Percentiles rank a stretch among this genome's conserved stretches.
phyloP scores from a whole-genome alignment of 2,888 invertebrate genomes.

The Priocnemis perturbator region DNA sequence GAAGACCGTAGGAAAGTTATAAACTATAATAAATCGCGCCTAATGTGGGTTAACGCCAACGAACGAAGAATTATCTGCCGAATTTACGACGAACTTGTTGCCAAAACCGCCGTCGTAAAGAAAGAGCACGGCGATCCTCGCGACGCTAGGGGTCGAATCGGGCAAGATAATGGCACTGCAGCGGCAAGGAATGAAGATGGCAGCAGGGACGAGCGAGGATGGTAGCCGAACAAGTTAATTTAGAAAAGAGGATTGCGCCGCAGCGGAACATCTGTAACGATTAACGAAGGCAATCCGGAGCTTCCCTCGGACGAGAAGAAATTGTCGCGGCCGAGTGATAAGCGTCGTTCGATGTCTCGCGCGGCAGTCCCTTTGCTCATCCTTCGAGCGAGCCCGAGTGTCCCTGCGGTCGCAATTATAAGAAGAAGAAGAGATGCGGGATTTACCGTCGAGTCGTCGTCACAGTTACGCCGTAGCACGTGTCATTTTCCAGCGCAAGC shows the following conservation, averaged over 20 bases:
- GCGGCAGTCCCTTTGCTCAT: no score
- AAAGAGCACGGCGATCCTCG: slow-evolving; percentile 25
- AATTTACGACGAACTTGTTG: slow-evolving; percentile 62
- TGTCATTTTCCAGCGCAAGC: no score
- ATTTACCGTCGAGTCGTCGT: no score
- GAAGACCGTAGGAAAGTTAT: slow-evolving; percentile 37
- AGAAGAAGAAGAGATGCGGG: no score
- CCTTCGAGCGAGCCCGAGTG: no score
- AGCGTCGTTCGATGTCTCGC: no score
- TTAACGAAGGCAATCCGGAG: slow-evolving; percentile 42
- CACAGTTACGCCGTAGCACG: no score
- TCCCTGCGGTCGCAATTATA: no score
- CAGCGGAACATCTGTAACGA: slow-evolving; percentile 58
- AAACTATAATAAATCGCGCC: slow-evolving; percentile 56
- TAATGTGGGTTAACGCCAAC: slow-evolving; percentile 55
- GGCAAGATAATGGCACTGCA: neutral
- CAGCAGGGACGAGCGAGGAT: slow-evolving; percentile 2
- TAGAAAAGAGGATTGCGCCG: slow-evolving; percentile 59
- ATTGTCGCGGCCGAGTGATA: no score
- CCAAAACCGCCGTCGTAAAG: slow-evolving; percentile 57
- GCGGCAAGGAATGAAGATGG: slow-evolving; percentile 24
- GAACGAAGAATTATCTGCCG: slow-evolving; percentile 57
- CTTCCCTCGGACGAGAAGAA: no score
- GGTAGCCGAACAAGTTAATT: slow-evolving; percentile 58
- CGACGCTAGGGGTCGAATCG: slow-evolving; percentile 6